phyloP scores from a whole-genome alignment of 2,113 vertebrate species.

The Chauna torquata region DNA sequence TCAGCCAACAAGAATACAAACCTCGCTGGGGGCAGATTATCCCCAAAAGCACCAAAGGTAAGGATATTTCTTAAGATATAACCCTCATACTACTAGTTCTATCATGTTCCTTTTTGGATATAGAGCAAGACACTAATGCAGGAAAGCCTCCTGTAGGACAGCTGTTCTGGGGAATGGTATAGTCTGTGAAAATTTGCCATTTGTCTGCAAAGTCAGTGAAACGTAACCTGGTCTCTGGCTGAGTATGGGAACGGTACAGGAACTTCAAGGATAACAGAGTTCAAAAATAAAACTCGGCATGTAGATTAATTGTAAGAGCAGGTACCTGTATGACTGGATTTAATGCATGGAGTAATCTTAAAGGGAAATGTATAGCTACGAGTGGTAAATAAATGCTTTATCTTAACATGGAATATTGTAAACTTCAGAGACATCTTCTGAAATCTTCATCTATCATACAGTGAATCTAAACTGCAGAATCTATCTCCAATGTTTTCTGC shows the following conservation, averaged over 20 bases:
- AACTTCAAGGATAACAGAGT: not conserved
- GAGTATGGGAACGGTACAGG: not conserved
- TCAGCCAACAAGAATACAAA: slow-evolving; percentile 99
- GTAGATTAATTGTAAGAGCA: not conserved
- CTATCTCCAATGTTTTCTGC: not conserved
- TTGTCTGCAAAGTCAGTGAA: not conserved
- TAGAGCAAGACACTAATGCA: not conserved
- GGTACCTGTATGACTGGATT: not conserved
- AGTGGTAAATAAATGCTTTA: not conserved
- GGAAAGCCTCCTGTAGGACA: not conserved
- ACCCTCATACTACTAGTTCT: not conserved
- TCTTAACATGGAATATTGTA: not conserved
- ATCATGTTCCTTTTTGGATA: not conserved
- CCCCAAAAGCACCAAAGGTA: slow-evolving; percentile 97
- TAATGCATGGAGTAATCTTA: not conserved
- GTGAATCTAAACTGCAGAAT: not conserved
- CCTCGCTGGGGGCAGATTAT: slow-evolving; percentile 98
- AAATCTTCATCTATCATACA: not conserved
- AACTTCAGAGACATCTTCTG: not conserved
- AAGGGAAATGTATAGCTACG: not conserved
- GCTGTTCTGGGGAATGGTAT: not conserved
- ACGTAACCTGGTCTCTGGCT: not conserved
- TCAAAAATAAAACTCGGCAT: not conserved
- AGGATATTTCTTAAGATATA: not conserved
- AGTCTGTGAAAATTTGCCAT: not conserved